Base-by-base conservation (phyloP, 2,888 invertebrate species). In the Timema podura region DNA sequence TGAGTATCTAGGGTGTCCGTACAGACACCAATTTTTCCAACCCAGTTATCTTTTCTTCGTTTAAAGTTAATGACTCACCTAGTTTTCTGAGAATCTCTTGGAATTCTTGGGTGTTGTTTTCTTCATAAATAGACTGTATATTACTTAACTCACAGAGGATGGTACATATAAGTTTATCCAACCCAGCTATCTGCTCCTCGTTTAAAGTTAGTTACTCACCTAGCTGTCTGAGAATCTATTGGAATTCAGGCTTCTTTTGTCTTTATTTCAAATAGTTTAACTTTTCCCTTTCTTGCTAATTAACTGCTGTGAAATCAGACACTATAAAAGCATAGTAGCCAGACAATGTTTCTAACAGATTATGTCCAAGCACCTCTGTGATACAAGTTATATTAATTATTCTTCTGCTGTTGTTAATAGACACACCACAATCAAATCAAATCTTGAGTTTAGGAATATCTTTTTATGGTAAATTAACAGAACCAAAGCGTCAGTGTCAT, bases 241-340 rank as follows among this genome's bases (percentile, higher is more conserved):
- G 54, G 54, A 10, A 54, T 11, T 54, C 54, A 49, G 1, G 1
- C 1, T 54, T 15, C n/a, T 54, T 54, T 3, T 54, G 30, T 54
- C 54, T 15, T 54, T 11, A 54, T 11, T 11, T 7, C n/a, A 54
- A 5, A 54, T 0, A 16, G 54, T 8, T 54, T 54, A 54, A 54
- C 54, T 11, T 54, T 54, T 16, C 54, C 54, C 5, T 54, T 54
- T 54, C n/a, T 54, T 11, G 5, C 6, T 2, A 54, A 54, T 10
- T 1, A 30, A 6, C 54, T 15, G 5, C 1, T 54, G n/a, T 54
- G n/a, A 54, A 54, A 54, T 54, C 54, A 54, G 15, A 13, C n/a
- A 13, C 51, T 49, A n/a, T 49, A n/a, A 49, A 49, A 49, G 51
- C 51, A 13, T 49, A n/a, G 51, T 49, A 49, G 51, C 51, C 51